phyloP scores from a whole-genome alignment of 2,888 invertebrate species.

The Parnassius mnemosyne region DNA sequence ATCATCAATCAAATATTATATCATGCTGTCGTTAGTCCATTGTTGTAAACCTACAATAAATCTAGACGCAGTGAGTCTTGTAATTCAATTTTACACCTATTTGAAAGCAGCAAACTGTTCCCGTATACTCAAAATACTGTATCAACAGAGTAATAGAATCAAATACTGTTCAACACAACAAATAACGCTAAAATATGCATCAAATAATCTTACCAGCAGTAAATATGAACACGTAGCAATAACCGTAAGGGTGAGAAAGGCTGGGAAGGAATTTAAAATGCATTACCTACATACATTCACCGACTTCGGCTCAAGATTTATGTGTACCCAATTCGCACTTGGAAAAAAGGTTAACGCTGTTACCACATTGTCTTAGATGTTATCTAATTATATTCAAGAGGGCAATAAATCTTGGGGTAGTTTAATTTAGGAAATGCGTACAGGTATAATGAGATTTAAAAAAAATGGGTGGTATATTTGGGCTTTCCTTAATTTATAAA shows the following conservation, averaged over 20 bases:
- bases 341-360: constrained; percentile 8
- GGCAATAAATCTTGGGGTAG: constrained; percentile 22
- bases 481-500: too few relatives aligned
- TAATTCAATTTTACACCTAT: too few relatives aligned
- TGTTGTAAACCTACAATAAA: too few relatives aligned
- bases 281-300: constrained; percentile 19
- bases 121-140: too few relatives aligned
- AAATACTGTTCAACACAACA: constrained; percentile 12
- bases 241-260: constrained; percentile 20
- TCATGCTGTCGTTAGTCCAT: too few relatives aligned
- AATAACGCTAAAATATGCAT: constrained; percentile 21
- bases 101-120: too few relatives aligned
- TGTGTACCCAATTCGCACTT: constrained; percentile 16
- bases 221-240: constrained; percentile 26
- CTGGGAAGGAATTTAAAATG: constrained; percentile 21
- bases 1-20: too few relatives aligned
- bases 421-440: constrained; percentile 13
- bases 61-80: too few relatives aligned
- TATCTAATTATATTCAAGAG: constrained; percentile 18
- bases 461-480: too few relatives aligned
- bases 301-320: constrained; percentile 9
- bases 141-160: too few relatives aligned
- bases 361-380: constrained; percentile 20
- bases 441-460: background rate
- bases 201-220: constrained; percentile 23